phyloP scores from a whole-genome alignment of 2,113 vertebrate species.

The Cynopterus brachyotis region DNA sequence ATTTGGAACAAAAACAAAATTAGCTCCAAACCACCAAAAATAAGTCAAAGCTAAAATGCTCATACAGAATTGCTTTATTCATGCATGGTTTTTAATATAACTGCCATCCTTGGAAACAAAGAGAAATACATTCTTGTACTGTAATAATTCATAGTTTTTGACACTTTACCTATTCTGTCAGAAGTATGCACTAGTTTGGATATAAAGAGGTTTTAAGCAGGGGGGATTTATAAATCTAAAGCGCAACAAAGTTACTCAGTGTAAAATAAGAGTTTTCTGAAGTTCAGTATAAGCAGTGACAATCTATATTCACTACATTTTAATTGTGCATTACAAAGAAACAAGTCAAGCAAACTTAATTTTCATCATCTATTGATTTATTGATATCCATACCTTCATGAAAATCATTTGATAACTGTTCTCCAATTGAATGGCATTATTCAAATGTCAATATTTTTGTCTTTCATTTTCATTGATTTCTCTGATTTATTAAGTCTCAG shows the following conservation, averaged over 20 bases:
- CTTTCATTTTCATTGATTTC: slow-evolving; percentile 62
- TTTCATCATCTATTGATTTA: slow-evolving; percentile 78
- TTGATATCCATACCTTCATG: slow-evolving; percentile 64
- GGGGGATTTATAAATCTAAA: slow-evolving; percentile 69
- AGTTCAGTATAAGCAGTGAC: not conserved
- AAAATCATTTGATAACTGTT: slow-evolving; percentile 68
- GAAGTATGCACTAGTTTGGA: slow-evolving; percentile 42
- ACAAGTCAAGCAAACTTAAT: slow-evolving; percentile 53
- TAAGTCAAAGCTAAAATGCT: slow-evolving; percentile 58
- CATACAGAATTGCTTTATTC: slow-evolving; percentile 36
- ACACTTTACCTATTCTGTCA: slow-evolving; percentile 59
- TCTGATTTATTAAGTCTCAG: slow-evolving; percentile 63
- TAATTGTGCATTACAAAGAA: slow-evolving; percentile 45
- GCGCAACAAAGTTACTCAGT: slow-evolving; percentile 51
- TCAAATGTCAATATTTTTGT: slow-evolving; percentile 73
- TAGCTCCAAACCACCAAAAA: slow-evolving; percentile 34
- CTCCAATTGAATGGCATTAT: slow-evolving; percentile 73
- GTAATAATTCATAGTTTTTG: slow-evolving; percentile 62
- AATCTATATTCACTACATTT: slow-evolving; percentile 49
- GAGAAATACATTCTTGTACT: not conserved
- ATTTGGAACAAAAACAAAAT: slow-evolving; percentile 62
- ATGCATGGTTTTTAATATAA: slow-evolving; percentile 43
- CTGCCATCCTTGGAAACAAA: slow-evolving; percentile 61
- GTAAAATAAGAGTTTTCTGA: slow-evolving; percentile 60
- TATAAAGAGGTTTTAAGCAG: slow-evolving; percentile 46